Percentiles rank a stretch among this genome's conserved stretches.
phyloP scores from a whole-genome alignment of 1,140 invertebrate species.

The Habropoda laboriosa region DNA sequence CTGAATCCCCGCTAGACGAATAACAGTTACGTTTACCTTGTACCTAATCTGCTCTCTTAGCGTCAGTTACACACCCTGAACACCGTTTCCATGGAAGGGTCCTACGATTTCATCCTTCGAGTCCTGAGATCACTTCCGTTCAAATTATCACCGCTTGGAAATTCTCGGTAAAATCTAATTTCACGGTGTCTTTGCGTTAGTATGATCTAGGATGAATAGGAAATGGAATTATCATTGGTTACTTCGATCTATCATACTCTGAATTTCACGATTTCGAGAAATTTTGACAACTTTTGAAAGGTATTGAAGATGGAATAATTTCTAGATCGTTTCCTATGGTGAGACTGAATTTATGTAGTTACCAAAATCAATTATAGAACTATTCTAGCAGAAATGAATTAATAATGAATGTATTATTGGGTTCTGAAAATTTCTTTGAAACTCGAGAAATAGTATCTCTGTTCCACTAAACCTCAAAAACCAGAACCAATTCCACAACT shows the following conservation, averaged over 20 bases:
- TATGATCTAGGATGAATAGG: not conserved
- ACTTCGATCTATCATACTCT: not conserved
- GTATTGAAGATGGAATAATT: too few species aligned
- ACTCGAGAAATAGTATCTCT: too few species aligned
- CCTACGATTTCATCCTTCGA: not conserved
- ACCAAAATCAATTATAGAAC: too few species aligned
- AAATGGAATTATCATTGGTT: not conserved
- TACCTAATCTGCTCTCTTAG: constrained; percentile 27
- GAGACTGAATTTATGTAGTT: too few species aligned
- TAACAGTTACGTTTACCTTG: constrained; percentile 42
- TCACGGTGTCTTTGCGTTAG: too few species aligned
- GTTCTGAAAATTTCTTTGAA: too few species aligned
- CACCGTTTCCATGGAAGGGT: not conserved
- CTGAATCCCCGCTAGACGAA: constrained; percentile 32
- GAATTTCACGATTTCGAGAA: not conserved
- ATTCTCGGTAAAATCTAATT: too few species aligned
- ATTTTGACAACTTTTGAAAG: not conserved
- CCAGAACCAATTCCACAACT: too few species aligned
- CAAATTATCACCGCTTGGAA: not conserved
- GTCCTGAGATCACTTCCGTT: not conserved
- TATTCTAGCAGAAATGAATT: too few species aligned
- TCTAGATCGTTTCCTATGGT: too few species aligned
- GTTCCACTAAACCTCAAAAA: too few species aligned
- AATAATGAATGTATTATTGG: too few species aligned
- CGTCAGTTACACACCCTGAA: constrained; percentile 7